Conservation (phyloP, 1,140 invertebrate species). For the Nymphalis io region DNA sequence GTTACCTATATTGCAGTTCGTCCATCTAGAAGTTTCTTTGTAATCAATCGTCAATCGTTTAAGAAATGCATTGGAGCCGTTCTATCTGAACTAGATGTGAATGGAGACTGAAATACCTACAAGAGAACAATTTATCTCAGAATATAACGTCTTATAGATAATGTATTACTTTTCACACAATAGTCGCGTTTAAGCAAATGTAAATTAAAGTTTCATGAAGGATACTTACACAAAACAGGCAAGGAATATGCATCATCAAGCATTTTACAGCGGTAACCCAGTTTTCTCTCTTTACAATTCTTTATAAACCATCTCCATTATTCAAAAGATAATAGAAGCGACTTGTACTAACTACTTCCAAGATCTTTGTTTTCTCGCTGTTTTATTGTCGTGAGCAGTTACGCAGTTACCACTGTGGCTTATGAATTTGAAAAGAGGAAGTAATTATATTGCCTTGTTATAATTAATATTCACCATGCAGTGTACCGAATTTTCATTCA, state of each 20-base stretch:
- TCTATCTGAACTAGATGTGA: conserved; percentile 10
- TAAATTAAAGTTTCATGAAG: background rate
- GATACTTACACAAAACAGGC: background rate
- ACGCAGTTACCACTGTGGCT: background rate
- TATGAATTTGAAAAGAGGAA: background rate
- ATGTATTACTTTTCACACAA: background rate
- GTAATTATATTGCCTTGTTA: background rate
- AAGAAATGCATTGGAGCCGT: conserved; percentile 12
- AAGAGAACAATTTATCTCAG: background rate
- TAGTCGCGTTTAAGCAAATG: background rate
- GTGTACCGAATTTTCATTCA: too few relatives aligned
- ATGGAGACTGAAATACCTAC: conserved; percentile 12
- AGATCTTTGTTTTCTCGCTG: conserved; percentile 19
- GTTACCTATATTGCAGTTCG: background rate
- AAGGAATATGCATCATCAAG: conserved; percentile 9
- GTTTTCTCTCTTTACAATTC: conserved; percentile 2
- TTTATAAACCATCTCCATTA: conserved; percentile 18
- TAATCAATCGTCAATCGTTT: conserved; percentile 17
- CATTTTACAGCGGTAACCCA: conserved; percentile 8
- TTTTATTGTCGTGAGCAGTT: background rate
- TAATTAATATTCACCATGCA: background rate
- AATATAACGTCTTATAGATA: background rate
- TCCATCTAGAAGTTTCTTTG: conserved; percentile 14
- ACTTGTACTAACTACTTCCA: conserved; percentile 11
- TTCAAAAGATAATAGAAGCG: conserved; percentile 14